Conservation (phyloP, 2,797 vertebrate genomes). For the Macropodus opercularis region DNA sequence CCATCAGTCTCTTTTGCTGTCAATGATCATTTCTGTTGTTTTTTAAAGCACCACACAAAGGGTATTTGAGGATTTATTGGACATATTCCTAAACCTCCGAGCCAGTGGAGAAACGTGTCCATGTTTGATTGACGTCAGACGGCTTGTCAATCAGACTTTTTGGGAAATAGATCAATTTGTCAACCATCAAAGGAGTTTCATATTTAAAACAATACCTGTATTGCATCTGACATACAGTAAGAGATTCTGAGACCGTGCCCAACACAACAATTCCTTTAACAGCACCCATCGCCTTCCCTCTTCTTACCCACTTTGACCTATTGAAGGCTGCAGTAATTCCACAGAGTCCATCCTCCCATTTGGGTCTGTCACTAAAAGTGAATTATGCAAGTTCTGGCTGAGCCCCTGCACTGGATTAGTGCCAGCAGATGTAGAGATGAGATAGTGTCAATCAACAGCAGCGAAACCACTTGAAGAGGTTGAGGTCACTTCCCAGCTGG, state of each 20-base stretch:
- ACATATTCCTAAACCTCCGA: background rate
- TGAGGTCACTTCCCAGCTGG: constrained; percentile 63
- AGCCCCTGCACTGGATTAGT: constrained; percentile 38
- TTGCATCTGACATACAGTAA: constrained; percentile 15
- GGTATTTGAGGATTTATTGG: background rate
- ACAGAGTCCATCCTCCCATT: constrained; percentile 28
- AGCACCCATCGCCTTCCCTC: constrained; percentile 9
- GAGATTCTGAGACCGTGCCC: constrained; percentile 1
- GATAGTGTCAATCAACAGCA: constrained; percentile 65
- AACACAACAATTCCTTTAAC: constrained; percentile 22
- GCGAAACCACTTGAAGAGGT: constrained; percentile 52
- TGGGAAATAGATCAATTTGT: background rate
- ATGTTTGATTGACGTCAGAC: constrained; percentile 3
- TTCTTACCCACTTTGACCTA: constrained; percentile 22
- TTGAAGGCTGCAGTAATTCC: constrained; percentile 37
- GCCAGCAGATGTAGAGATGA: constrained; percentile 64
- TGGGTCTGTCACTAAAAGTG: constrained; percentile 52
- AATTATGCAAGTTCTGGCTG: constrained; percentile 55
- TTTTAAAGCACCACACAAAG: background rate
- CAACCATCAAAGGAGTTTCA: background rate
- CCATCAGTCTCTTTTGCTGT: constrained; percentile 8
- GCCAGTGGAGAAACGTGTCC: background rate
- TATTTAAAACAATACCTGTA: constrained; percentile 9
- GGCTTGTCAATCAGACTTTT: background rate
- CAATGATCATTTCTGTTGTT: background rate